Evolutionary conservation across 2,888 invertebrate genomes (phyloP).

Genomic region (Neoaliturus tenellus): DNA sequence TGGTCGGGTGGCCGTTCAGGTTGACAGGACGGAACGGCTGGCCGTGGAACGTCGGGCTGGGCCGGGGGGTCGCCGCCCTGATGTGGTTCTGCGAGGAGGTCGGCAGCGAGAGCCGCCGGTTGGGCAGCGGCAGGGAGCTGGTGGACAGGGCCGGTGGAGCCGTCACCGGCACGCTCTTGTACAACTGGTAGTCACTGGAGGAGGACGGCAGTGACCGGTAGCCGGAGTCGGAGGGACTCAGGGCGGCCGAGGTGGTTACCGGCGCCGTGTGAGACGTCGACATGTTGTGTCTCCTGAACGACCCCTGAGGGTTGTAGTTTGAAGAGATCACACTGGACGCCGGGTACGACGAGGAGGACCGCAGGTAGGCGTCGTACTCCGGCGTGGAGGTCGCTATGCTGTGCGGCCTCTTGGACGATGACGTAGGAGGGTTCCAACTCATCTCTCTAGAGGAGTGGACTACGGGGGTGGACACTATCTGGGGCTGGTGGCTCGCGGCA

Average conservation of each 20-base stretch:
- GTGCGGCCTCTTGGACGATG: slow-evolving; percentile 74
- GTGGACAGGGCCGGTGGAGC: slow-evolving; percentile 57
- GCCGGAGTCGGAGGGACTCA: slow-evolving; percentile 74
- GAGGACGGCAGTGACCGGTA: slow-evolving; percentile 77
- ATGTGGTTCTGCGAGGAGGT: slow-evolving; percentile 72
- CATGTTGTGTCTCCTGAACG: slow-evolving; percentile 66
- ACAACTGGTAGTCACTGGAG: slow-evolving; percentile 79
- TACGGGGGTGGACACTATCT: slow-evolving; percentile 68
- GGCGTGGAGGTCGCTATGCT: slow-evolving; percentile 77
- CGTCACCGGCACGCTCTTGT: slow-evolving; percentile 72
- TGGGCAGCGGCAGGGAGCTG: slow-evolving; percentile 51
- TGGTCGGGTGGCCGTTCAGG: slow-evolving; percentile 69
- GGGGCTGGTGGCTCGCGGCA: slow-evolving; percentile 68
- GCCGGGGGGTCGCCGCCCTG: slow-evolving; percentile 74
- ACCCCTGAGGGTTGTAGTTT: slow-evolving; percentile 61
- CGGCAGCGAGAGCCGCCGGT: slow-evolving; percentile 73
- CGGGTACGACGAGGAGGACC: slow-evolving; percentile 67
- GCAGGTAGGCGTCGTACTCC: slow-evolving; percentile 58
- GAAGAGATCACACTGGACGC: slow-evolving; percentile 67
- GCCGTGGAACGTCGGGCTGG: slow-evolving; percentile 80
- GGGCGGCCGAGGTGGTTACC: slow-evolving; percentile 66
- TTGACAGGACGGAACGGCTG: slow-evolving; percentile 72
- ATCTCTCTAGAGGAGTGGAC: slow-evolving; percentile 60
- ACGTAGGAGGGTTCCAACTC: slow-evolving; percentile 59
- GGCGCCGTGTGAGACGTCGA: slow-evolving; percentile 70